A percentile compares a stretch with the other conserved stretches of the same genome.
phyloP scores from a whole-genome alignment of 2,797 vertebrate species.

The Meda fulgida region DNA sequence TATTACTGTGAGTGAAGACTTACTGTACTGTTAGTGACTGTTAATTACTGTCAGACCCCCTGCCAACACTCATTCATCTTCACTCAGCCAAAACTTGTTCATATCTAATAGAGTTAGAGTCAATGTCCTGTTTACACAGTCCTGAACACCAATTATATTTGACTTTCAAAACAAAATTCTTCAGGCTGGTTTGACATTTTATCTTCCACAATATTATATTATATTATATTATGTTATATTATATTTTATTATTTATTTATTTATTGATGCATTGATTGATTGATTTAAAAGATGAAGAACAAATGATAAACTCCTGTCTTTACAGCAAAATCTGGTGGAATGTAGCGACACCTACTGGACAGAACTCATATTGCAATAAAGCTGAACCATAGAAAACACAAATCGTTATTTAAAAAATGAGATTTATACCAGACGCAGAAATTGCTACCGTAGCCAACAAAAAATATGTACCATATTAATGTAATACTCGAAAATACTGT shows the following conservation, averaged over 20 bases:
- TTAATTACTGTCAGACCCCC: constrained; percentile 22
- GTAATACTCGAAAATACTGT: background rate
- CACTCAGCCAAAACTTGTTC: no score
- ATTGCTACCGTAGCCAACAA: background rate
- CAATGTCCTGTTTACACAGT: background rate
- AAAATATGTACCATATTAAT: background rate
- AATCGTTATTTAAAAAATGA: background rate
- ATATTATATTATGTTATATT: no score
- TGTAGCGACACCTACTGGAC: constrained; percentile 34
- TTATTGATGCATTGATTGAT: no score
- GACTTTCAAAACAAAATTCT: background rate
- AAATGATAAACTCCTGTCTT: background rate
- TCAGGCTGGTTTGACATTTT: background rate
- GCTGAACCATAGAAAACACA: background rate
- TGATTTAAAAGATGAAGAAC: background rate
- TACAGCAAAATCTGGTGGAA: background rate
- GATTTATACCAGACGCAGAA: background rate
- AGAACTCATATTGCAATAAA: background rate
- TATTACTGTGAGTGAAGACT: background rate
- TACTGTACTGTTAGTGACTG: background rate
- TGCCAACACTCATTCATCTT: background rate
- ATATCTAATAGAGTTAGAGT: background rate
- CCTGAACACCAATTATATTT: background rate
- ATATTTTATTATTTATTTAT: no score
- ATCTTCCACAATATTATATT: background rate